phyloP scores from a whole-genome alignment of 2,888 invertebrate genomes.

The Volucella inanis region DNA sequence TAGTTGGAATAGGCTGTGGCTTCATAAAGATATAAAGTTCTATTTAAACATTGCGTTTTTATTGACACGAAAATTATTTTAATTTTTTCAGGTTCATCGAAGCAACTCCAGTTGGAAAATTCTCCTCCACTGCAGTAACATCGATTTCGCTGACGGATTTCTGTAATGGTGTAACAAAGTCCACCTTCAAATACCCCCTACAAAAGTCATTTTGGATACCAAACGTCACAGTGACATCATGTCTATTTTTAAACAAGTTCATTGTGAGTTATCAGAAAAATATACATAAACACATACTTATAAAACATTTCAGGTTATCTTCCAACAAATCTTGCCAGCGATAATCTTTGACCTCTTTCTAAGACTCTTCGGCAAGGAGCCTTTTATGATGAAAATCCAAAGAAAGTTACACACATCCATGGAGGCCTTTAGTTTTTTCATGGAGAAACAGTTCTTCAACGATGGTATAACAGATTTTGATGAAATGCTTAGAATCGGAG shows the following conservation, averaged over 20 bases:
- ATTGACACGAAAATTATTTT: neutral
- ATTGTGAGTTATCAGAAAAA: slow-evolving; percentile 38
- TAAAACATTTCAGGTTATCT: slow-evolving; percentile 66
- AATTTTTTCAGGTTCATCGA: slow-evolving; percentile 33
- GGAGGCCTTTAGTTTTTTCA: slow-evolving; percentile 78
- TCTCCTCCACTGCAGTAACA: neutral
- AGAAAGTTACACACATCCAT: slow-evolving; percentile 76
- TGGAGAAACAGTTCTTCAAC: slow-evolving; percentile 77
- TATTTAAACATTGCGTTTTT: neutral
- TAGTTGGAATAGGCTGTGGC: too few species aligned
- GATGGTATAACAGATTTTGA: slow-evolving; percentile 75
- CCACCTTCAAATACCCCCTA: neutral
- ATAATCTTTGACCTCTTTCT: slow-evolving; percentile 76
- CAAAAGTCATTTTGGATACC: slow-evolving; percentile 58
- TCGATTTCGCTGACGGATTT: neutral
- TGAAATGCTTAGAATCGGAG: slow-evolving; percentile 35
- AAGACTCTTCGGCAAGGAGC: slow-evolving; percentile 74
- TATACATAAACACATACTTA: slow-evolving; percentile 76
- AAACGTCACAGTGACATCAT: slow-evolving; percentile 27
- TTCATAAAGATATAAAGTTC: neutral
- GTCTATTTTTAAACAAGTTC: neutral
- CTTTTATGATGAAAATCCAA: slow-evolving; percentile 76
- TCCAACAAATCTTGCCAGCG: slow-evolving; percentile 78
- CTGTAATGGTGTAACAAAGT: neutral
- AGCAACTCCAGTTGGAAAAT: slow-evolving; percentile 34